Percentiles rank a stretch among this genome's conserved stretches.
phyloP scores from a whole-genome alignment of 2,113 vertebrate species.

The Penelope pileata region DNA sequence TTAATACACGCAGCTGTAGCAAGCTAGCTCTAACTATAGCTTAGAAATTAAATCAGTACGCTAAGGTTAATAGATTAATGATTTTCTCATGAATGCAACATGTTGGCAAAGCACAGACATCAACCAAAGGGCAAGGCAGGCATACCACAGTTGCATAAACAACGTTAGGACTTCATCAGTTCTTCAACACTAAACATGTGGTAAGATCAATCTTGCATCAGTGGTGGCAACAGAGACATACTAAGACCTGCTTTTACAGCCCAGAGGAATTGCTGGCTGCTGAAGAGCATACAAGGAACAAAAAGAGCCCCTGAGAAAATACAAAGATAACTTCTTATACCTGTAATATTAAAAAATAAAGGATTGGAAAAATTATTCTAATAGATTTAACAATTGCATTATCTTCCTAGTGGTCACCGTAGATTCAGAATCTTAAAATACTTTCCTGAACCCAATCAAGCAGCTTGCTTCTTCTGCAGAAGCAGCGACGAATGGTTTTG shows the following conservation, averaged over 20 bases:
- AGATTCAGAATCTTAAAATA: neutral
- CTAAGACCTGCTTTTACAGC: neutral
- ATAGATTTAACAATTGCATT: neutral
- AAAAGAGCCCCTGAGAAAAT: neutral
- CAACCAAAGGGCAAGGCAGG: conserved; percentile 49
- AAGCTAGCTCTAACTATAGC: conserved; percentile 30
- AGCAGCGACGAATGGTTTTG: neutral
- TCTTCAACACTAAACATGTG: neutral
- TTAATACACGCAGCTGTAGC: neutral
- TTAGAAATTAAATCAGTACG: conserved; percentile 54
- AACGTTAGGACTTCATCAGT: conserved; percentile 19
- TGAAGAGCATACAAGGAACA: neutral
- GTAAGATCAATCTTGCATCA: neutral
- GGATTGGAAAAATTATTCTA: neutral
- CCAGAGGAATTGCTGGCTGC: neutral
- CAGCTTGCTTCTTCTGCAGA: neutral
- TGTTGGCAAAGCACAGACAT: conserved; percentile 45
- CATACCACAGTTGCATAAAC: conserved; percentile 37
- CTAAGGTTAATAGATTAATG: conserved; percentile 64
- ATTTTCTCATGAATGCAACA: conserved; percentile 58
- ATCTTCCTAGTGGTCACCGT: neutral
- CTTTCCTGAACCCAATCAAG: neutral
- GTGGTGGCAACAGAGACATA: neutral
- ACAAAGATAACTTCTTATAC: neutral
- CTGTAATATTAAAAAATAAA: neutral